These are phyloP conservation scores for Rhagonycha fulva DNA, from an alignment of 2,888 invertebrate species.

Conservation along the genomic window DNA sequence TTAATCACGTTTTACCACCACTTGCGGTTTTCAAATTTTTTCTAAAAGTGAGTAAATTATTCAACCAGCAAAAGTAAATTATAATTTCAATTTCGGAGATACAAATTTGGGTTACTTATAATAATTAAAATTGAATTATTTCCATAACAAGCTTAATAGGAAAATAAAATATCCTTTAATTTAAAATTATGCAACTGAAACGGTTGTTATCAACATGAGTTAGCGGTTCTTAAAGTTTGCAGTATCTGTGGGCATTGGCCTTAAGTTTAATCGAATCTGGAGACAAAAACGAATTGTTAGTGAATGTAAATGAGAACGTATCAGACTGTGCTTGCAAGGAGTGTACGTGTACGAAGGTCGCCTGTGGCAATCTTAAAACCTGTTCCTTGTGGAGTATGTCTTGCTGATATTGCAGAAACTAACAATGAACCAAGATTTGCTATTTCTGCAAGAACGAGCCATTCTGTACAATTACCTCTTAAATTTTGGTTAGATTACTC, in stretches of 20 bases:
- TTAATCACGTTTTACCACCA: constrained; percentile 1
- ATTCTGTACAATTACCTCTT: not conserved
- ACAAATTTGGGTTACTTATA: not conserved
- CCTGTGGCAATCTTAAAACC: constrained; percentile 35
- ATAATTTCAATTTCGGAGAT: not conserved
- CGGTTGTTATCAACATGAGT: constrained; percentile 25
- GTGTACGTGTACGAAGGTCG: constrained; percentile 37
- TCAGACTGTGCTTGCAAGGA: constrained; percentile 32
- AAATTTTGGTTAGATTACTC: constrained; percentile 6
- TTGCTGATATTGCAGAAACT: constrained; percentile 34
- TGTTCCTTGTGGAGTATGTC: constrained; percentile 35
- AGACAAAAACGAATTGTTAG: constrained; percentile 45
- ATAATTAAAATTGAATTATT: not conserved
- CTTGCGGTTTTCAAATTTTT: not conserved
- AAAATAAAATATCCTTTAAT: not conserved
- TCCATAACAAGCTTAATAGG: not conserved
- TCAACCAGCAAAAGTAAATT: not conserved
- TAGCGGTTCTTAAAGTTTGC: constrained; percentile 32
- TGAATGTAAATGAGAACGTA: constrained; percentile 43
- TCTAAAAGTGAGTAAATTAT: not conserved
- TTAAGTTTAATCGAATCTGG: constrained; percentile 43
- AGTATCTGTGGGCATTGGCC: constrained; percentile 43
- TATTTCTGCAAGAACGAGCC: constrained; percentile 12
- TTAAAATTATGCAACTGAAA: not conserved
- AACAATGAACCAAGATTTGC: constrained; percentile 25